Conservation (phyloP, 2,797 vertebrate species). For the Rhinichthys osculus region DNA sequence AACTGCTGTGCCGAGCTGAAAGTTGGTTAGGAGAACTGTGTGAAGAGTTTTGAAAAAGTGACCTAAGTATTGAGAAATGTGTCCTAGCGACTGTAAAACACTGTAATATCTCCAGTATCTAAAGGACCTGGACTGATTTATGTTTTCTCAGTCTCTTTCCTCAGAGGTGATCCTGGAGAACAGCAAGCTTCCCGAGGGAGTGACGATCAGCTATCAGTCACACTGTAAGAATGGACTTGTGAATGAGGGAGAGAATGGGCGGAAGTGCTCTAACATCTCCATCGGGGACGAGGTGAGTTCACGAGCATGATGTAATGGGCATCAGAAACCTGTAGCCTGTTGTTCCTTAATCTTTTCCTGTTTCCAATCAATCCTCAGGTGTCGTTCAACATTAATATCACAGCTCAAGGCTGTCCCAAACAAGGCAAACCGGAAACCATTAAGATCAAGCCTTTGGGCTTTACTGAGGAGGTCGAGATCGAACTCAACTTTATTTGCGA, state of each 20-base stretch:
- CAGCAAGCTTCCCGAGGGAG: slow-evolving; percentile 88
- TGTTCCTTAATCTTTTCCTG: background rate
- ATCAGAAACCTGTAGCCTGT: background rate
- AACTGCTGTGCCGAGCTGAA: too few species aligned
- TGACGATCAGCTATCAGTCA: slow-evolving; percentile 91
- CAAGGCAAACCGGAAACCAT: slow-evolving; percentile 81
- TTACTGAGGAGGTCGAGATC: slow-evolving; percentile 94
- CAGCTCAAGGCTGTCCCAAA: slow-evolving; percentile 88
- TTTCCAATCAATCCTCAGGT: slow-evolving; percentile 77
- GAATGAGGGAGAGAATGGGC: slow-evolving; percentile 91
- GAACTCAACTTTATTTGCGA: slow-evolving; percentile 92
- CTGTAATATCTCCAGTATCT: background rate
- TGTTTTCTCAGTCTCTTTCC: slow-evolving; percentile 86
- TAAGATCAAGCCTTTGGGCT: slow-evolving; percentile 93
- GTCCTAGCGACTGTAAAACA: too few species aligned
- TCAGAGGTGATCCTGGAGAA: slow-evolving; percentile 98
- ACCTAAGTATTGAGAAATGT: too few species aligned
- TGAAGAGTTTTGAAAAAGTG: too few species aligned
- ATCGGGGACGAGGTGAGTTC: slow-evolving; percentile 93
- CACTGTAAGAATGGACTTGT: slow-evolving; percentile 92
- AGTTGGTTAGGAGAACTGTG: too few species aligned
- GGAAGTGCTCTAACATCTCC: slow-evolving; percentile 96
- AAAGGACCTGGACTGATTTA: background rate
- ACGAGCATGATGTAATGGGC: background rate
- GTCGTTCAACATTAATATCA: slow-evolving; percentile 89